Conservation (phyloP, 2,113 vertebrate species). For the Zingel zingel region DNA sequence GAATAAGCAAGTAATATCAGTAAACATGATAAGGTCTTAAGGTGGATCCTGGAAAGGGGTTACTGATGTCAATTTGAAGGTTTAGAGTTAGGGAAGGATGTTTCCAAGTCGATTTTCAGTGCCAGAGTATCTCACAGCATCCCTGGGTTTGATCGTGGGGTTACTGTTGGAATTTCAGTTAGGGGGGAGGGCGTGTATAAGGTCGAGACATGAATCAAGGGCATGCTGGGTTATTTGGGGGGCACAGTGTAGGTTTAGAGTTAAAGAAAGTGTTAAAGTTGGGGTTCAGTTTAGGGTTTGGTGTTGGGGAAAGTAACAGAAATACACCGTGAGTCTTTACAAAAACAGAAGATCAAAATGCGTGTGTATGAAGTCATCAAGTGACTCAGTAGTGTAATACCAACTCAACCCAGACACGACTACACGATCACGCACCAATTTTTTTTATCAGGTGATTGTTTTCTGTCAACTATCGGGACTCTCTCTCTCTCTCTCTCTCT, state of each 20-base stretch:
- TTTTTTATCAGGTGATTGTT: conserved; percentile 28
- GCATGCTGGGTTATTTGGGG: not conserved
- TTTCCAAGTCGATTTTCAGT: not conserved
- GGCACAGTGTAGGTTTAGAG: not conserved
- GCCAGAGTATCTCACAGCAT: not conserved
- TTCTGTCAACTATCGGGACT: not conserved
- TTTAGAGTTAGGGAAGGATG: not conserved
- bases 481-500: not conserved
- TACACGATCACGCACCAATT: conserved; percentile 27
- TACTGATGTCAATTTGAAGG: not conserved
- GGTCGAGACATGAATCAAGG: not conserved
- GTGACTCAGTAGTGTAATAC: conserved; percentile 66
- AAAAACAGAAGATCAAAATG: conserved; percentile 43
- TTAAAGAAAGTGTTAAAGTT: not conserved
- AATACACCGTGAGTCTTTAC: conserved; percentile 21
- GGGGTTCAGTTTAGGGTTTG: not conserved
- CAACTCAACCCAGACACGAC: conserved; percentile 60
- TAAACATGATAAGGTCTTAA: too few relatives aligned
- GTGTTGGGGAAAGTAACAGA: conserved; percentile 3
- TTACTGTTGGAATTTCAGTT: not conserved
- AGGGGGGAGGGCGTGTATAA: not conserved
- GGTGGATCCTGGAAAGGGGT: not conserved
- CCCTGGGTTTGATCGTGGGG: not conserved
- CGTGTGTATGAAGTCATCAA: conserved; percentile 52
- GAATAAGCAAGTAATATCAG: not conserved